Evolutionary conservation across 2,797 vertebrate species (phyloP), one percentile per base, ranked within the genome.

Genomic region (Sibirionetta formosa): DNA sequence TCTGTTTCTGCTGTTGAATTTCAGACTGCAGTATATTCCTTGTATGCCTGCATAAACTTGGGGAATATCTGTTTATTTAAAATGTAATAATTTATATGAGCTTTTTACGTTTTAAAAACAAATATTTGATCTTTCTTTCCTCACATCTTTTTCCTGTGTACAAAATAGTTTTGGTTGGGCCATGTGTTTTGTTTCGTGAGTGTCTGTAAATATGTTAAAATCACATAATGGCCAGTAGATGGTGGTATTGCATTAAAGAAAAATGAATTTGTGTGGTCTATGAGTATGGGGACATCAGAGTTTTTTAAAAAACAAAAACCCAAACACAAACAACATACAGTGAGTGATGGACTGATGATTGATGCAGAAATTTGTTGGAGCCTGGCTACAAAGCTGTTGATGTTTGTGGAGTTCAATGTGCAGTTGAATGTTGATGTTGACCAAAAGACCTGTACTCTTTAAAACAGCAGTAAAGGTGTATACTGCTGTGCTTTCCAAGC

Each of bases 141-240:
- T 69, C 6, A 5, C 8, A 0, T 48, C 22, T 63, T 46, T 91
- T 85, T 36, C 12, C 11, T 4, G 0, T 3, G 20, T 72, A 72
- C 44, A 46, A 9, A 54, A 2, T 13, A 17, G 3, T 63, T 65
- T 40, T 4, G n/a, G 4, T 50, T 31, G 35, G 27, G 29, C 58
- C 24, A 0, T 7, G 0, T 4, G 69, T 57, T 91, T 50, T 10
- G 7, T 22, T 71, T 71, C 13, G 2, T 5, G 46, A 2, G 14
- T 15, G 31, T 19, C 35, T 69, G 3, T 11, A 20, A 44, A 22
- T 42, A 7, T 2, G 4, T 42, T 83, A 0, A 8, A 18, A 54
- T n/a, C 72, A 11, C 44, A 9, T 68, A 6, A 73, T 24, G 76
- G 27, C 89, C 95, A 71, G 79, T 85, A 95, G 96, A 17, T 96